These are phyloP conservation scores for Axea sp. DNA, from an alignment of 2,888 invertebrate species.

Conservation along the genomic window DNA sequence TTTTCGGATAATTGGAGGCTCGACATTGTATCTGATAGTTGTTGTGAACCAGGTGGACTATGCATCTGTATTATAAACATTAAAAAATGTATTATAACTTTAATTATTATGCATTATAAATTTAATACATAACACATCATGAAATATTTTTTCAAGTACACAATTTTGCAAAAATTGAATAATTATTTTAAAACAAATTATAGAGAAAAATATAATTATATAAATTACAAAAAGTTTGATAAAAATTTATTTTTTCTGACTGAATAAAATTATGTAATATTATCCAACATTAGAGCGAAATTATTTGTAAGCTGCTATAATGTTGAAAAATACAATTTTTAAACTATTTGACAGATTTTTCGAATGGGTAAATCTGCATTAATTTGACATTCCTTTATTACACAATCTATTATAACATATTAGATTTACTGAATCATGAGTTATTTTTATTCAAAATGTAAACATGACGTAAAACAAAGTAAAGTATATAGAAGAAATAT, in stretches of 20 bases:
- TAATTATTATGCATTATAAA: background rate
- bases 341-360: too few species aligned
- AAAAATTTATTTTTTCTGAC: too few species aligned
- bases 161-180: too few species aligned
- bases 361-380: too few species aligned
- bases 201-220: too few species aligned
- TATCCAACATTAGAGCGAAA: too few species aligned
- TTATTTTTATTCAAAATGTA: slow-evolving; percentile 34
- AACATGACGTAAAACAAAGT: slow-evolving; percentile 15
- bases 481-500: background rate
- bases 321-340: too few species aligned
- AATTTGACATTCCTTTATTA: background rate
- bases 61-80: slow-evolving; percentile 70
- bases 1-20: slow-evolving; percentile 76
- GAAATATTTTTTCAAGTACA: too few species aligned
- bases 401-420: slow-evolving; percentile 1
- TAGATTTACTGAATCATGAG: slow-evolving; percentile 28
- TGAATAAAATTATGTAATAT: too few species aligned
- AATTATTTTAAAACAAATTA: too few species aligned
- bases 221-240: too few species aligned
- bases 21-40: slow-evolving; percentile 76
- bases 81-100: slow-evolving; percentile 10
- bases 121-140: background rate
- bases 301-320: too few species aligned
- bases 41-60: slow-evolving; percentile 76